Base-by-base conservation (phyloP, 1,140 invertebrate genomes). In the Forficula auricularia region DNA sequence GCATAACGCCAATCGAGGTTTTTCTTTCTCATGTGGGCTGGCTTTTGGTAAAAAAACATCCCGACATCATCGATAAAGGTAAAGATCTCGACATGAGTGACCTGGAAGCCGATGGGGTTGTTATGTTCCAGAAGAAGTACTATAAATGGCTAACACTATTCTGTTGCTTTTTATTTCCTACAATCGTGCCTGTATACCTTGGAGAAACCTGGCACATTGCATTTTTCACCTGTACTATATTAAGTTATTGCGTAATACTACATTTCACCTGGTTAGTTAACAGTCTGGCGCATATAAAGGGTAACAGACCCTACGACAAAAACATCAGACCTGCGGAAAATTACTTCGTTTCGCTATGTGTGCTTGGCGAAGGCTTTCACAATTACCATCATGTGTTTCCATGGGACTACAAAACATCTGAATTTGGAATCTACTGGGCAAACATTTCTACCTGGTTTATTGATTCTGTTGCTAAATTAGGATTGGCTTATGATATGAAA, bases 301-400 rank as follows among this genome's bases (percentile, higher is more conserved):
- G 77, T 38, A 73, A 66, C 39, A 69, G 66, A 35, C 55, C 55
- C n/a, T 56, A 53, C 32, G 54, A 57, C 48, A 54, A 68, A 77
- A 68, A n/a, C 56, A 56, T 71, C 64, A 49, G 76, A 62, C 50
- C 80, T 63, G 63, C 73, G 54, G 52, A 71, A 40, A 71, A 64
- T 43, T 12, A 50, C 0, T 43, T 47, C 3, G 59, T 70, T 1
- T 58, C 59, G 2, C 15, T 67, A 2, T 7, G 52, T 0, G 59
- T 66, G 0, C 50, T 63, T 16, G 69, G 69, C 2, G 69, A 71
- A 54, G 76, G 75, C 3, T 88, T 82, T 73, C 85, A 91, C 57
- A 91, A 90, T 62, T 94, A 89, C 57, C 89, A 94, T 50, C 87
- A 92, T 59, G 77, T 77, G 0, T 91, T 92, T 58, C 88, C 88